Base-by-base conservation (phyloP, 2,888 invertebrate genomes). In the Dione vanillae region DNA sequence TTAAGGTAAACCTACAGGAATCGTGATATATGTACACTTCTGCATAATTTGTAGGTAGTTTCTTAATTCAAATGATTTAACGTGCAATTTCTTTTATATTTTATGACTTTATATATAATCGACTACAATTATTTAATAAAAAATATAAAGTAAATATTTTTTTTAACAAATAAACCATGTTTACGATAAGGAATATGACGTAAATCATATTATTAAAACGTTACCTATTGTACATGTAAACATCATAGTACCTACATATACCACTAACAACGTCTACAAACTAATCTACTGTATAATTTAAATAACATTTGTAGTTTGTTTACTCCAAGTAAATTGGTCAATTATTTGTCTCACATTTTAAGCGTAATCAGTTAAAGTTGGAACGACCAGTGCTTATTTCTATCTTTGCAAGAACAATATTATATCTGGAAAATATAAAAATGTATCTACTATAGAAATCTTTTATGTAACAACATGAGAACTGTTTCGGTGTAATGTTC, bases 341-440 rank as follows among this genome's bases (percentile, higher is more conserved):
- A 45, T 45, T 45, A 27, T 43, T 66, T 14, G 35, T 64, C 27
- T 58, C 64, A 65, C 27, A 54, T 40, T 64, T 52, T 69, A 69
- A 49, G 65, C 65, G 56, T 65, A 65, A 16, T 56, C 14, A 41
- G 16, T 54, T 35, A 14, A 35, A 56, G 27, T 14, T 19, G 43
- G 37, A 66, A 37, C 27, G 11, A 41, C 35, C n/a, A 35, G 43
- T 16, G 14, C 16, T 12, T 16, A 27, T 37, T 35, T 3, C 2
- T n/a, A 37, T 59, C 41, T 61, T 61, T 61, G 61, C 9, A 61
- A 20, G 19, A 54, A 20, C 43, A 59, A 59, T 20, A 20, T 54
- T 35, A 16, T 49, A 49, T 49, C 10, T 49, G 19, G 9, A 16
- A 10, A 49, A 45, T 45, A 14, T 45, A 8, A 9, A 45, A 45